A percentile compares a stretch with the other conserved stretches of the same genome.
phyloP scores from a whole-genome alignment of 2,797 vertebrate species.

The Argyrosomus regius region DNA sequence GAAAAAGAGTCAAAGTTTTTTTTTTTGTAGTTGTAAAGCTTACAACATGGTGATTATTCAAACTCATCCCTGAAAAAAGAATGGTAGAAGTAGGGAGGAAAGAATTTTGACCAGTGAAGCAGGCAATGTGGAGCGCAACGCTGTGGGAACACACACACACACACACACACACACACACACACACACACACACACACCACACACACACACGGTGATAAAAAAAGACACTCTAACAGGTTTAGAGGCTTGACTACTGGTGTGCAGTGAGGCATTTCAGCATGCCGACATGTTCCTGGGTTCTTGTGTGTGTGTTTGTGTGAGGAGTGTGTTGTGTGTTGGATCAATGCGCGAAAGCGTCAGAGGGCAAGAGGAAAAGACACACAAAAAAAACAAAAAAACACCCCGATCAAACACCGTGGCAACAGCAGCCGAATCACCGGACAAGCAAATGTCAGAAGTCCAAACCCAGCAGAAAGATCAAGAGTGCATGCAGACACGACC shows the following conservation, averaged over 20 bases:
- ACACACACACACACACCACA: constrained; percentile 29
- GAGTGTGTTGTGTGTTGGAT: constrained; percentile 25
- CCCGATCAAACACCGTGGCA: constrained; percentile 24
- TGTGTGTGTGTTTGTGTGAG: constrained; percentile 7
- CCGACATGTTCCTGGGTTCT: constrained; percentile 24
- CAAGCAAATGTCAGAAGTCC: constrained; percentile 30
- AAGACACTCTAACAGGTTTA: constrained; percentile 28
- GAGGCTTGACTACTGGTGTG: constrained; percentile 25
- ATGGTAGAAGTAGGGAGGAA: background rate
- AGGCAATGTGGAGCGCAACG: constrained; percentile 20
- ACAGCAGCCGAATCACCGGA: constrained; percentile 31
- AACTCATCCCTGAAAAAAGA: constrained; percentile 43
- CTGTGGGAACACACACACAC: constrained; percentile 37
- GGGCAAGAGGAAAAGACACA: background rate
- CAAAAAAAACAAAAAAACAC: constrained; percentile 15
- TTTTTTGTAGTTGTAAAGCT: constrained; percentile 36
- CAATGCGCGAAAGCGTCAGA: constrained; percentile 36
- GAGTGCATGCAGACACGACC: constrained; percentile 51
- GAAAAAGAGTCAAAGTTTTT: constrained; percentile 22
- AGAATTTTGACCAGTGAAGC: constrained; percentile 44
- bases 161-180: background rate
- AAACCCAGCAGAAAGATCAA: constrained; percentile 45
- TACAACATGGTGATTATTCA: constrained; percentile 39
- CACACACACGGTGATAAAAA: constrained; percentile 13
- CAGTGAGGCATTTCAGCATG: constrained; percentile 33